phyloP scores from a whole-genome alignment of 2,797 vertebrate genomes.

The Pelobates cultripes region DNA sequence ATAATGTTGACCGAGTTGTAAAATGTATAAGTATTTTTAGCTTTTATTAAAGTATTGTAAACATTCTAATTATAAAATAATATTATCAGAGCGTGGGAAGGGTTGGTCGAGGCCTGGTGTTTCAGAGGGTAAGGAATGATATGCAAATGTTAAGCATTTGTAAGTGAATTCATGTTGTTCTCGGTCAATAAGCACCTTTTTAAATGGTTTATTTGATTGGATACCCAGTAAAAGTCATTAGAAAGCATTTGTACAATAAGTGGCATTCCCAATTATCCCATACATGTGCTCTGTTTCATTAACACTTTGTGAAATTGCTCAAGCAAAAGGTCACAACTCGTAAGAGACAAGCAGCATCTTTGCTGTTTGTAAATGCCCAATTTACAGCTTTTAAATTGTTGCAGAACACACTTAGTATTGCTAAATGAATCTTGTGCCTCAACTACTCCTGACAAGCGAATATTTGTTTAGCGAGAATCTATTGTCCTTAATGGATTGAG shows the following conservation, averaged over 20 bases:
- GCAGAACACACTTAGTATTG: constrained; percentile 59
- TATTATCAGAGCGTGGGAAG: too few species aligned
- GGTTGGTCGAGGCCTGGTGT: background rate
- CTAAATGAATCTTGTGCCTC: constrained; percentile 62
- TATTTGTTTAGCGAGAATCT: constrained; percentile 79
- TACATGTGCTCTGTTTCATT: constrained; percentile 58
- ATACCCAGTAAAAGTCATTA: constrained; percentile 47
- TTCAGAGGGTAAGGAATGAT: background rate
- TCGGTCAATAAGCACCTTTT: constrained; percentile 32
- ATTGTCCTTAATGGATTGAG: constrained; percentile 82
- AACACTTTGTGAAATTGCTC: constrained; percentile 61
- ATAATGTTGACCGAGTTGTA: too few species aligned
- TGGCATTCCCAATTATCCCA: constrained; percentile 55
- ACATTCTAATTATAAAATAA: too few species aligned
- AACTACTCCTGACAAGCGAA: constrained; percentile 73
- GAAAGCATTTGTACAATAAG: constrained; percentile 48
- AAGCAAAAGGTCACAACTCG: constrained; percentile 62
- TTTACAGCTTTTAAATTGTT: constrained; percentile 67
- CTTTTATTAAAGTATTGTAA: too few species aligned
- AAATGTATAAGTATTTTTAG: too few species aligned
- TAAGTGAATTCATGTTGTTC: constrained; percentile 31
- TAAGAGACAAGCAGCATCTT: constrained; percentile 59
- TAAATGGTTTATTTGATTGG: constrained; percentile 41
- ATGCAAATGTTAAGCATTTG: constrained; percentile 36
- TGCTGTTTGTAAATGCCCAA: constrained; percentile 67